Evolutionary conservation across 2,888 invertebrate species (phyloP), one percentile per base, ranked within the genome.

Genomic region (Stenolophus ochropezus): DNA sequence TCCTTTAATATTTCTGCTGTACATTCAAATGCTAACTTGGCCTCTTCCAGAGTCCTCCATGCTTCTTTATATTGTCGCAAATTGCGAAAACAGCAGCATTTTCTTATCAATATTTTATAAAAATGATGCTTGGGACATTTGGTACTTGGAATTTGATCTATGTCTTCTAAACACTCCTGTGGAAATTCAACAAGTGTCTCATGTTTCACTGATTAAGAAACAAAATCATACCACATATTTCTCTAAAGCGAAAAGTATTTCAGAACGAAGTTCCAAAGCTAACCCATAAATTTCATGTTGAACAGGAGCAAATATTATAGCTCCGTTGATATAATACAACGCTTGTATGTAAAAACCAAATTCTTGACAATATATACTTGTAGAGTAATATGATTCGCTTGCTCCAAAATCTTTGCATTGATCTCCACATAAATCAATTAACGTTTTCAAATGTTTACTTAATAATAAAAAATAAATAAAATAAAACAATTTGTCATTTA

Each of bases 231-330:
- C 56, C 21, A 20, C 8, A 21, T 56, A 56, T 21, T 56, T 56
- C n/a, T 56, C 56, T 21, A 56, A 56, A 11, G 20, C 4, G n/a
- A 21, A 56, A 16, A 56, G 18, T 21, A 20, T 4, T 21, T 56
- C 20, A 11, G 56, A 56, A 3, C 56, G 18, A 20, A 18, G 18
- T 21, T 56, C 56, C 18, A 56, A 21, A 8, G 18, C 56, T 20
- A 56, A 56, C 14, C 56, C 56, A n/a, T 56, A 56, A 20, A 21
- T 20, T 56, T 56, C 21, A 56, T 56, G 20, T 21, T 56, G 56
- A 56, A 20, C 56, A 8, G 20, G 56, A 20, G 56, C 21, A 56
- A 20, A 56, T 5, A 56, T 56, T 20, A 56, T 8, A n/a, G 18
- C 14, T 5, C 56, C 56, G 21, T 56, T 56, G 18, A 56, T 18